Percentiles rank a stretch among this genome's conserved stretches.
phyloP scores from a whole-genome alignment of 1,140 invertebrate species.

The Drosophila trapezifrons region DNA sequence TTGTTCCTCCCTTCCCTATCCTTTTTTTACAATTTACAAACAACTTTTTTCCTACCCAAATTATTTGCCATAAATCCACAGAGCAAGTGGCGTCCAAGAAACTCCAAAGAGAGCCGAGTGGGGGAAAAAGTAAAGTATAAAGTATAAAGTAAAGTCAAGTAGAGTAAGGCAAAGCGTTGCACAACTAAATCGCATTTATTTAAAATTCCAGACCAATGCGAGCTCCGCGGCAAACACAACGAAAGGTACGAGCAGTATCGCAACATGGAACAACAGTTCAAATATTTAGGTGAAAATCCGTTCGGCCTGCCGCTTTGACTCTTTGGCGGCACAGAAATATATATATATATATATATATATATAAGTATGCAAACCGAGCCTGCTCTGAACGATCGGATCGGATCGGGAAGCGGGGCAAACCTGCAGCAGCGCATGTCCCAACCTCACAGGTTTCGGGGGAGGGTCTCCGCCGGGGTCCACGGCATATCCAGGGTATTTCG shows the following conservation, averaged over 20 bases:
- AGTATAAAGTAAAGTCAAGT: constrained; percentile 28
- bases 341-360: too few relatives aligned
- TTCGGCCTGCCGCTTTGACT: constrained; percentile 8
- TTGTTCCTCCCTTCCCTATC: neutral
- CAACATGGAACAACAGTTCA: constrained; percentile 42
- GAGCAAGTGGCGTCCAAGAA: constrained; percentile 49
- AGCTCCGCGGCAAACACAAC: constrained; percentile 17
- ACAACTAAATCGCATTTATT: constrained; percentile 79
- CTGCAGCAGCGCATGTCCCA: constrained; percentile 52
- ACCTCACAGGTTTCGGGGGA: constrained; percentile 19
- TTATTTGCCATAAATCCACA: constrained; percentile 64
- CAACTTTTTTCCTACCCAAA: constrained; percentile 27
- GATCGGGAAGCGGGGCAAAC: constrained; percentile 30
- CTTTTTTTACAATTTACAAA: neutral
- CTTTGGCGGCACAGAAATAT: constrained; percentile 59
- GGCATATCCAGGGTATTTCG: constrained; percentile 25
- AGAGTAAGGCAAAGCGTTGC: constrained; percentile 60
- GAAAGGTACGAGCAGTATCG: constrained; percentile 21
- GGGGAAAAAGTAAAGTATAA: constrained; percentile 48
- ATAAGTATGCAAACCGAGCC: constrained; percentile 31
- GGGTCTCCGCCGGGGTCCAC: neutral
- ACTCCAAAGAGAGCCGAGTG: constrained; percentile 21
- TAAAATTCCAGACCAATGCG: constrained; percentile 77
- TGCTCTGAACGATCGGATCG: constrained; percentile 1
- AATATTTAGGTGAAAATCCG: constrained; percentile 65